Evolutionary conservation across 2,888 invertebrate species (phyloP).

Genomic region (Psylliodes chrysocephalus): DNA sequence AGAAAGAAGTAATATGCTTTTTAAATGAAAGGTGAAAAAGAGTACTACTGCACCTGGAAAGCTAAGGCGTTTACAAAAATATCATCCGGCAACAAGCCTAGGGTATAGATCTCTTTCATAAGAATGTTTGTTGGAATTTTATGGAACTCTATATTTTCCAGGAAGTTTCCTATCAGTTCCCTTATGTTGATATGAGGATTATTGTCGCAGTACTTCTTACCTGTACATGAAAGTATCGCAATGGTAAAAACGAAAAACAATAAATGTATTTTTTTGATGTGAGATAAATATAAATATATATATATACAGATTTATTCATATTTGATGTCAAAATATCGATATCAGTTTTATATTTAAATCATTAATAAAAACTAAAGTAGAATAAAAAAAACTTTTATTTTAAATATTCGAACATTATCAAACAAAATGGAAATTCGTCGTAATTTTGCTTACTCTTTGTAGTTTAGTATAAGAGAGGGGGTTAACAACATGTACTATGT

Average conservation of each 20-base stretch:
- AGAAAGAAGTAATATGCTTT: not conserved
- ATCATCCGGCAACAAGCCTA: slow-evolving; percentile 88
- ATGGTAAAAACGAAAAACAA: slow-evolving; percentile 17
- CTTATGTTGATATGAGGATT: slow-evolving; percentile 82
- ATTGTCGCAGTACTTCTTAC: slow-evolving; percentile 89
- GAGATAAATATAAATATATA: not conserved
- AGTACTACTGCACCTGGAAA: slow-evolving; percentile 82
- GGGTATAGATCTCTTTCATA: slow-evolving; percentile 91
- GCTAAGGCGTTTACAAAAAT: slow-evolving; percentile 94
- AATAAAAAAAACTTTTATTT: no score
- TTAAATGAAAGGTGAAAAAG: slow-evolving; percentile 18
- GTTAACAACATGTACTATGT: no score
- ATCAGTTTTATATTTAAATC: no score
- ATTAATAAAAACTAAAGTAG: no score
- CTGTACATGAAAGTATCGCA: slow-evolving; percentile 46
- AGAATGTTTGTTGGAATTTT: slow-evolving; percentile 93
- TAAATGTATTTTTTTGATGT: not conserved
- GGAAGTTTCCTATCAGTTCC: slow-evolving; percentile 87
- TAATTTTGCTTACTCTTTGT: no score
- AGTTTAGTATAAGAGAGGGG: no score
- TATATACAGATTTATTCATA: not conserved
- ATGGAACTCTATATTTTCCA: slow-evolving; percentile 94
- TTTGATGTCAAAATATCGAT: not conserved
- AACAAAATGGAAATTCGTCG: no score
- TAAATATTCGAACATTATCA: no score